These are phyloP conservation scores for Astreopora myriophthalma DNA, from an alignment of 64 coral and sea anemone genomes.

Conservation along the genomic window DNA sequence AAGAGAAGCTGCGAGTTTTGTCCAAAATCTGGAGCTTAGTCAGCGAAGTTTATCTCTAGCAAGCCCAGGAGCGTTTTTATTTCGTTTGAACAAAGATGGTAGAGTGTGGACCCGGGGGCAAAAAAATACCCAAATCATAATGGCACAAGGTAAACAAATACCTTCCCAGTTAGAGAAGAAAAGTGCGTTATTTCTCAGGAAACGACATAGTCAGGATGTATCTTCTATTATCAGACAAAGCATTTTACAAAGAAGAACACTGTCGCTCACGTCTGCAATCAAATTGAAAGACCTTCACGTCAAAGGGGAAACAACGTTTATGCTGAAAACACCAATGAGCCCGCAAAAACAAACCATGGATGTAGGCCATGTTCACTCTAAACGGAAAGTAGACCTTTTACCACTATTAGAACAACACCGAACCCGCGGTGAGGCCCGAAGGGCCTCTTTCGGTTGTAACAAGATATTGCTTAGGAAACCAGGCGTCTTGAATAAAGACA, in stretches of 20 bases:
- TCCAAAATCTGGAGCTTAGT: not conserved
- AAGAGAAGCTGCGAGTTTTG: not conserved
- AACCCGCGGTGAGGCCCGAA: not conserved
- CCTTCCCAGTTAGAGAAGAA: not conserved
- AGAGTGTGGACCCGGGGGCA: not conserved
- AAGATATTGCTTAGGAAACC: slow-evolving; percentile 3
- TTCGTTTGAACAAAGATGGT: slow-evolving; percentile 5
- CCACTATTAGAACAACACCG: not conserved
- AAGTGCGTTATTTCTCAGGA: not conserved
- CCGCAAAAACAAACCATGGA: not conserved
- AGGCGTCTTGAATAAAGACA: not conserved
- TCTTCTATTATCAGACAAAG: not conserved
- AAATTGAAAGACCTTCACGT: not conserved
- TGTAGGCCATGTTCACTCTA: not conserved
- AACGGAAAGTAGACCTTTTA: not conserved
- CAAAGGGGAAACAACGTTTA: not conserved
- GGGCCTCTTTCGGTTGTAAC: not conserved
- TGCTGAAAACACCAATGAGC: not conserved
- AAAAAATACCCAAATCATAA: not conserved
- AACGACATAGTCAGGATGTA: not conserved
- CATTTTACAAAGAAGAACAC: slow-evolving; percentile 11
- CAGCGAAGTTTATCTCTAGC: not conserved
- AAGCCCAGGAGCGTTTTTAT: slow-evolving; percentile 29
- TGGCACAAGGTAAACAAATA: not conserved
- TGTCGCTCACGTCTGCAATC: not conserved